A percentile compares a stretch with the other conserved stretches of the same genome.
Evolutionary conservation across 2,113 vertebrate genomes (phyloP).

Genomic region (Hucho hucho): DNA sequence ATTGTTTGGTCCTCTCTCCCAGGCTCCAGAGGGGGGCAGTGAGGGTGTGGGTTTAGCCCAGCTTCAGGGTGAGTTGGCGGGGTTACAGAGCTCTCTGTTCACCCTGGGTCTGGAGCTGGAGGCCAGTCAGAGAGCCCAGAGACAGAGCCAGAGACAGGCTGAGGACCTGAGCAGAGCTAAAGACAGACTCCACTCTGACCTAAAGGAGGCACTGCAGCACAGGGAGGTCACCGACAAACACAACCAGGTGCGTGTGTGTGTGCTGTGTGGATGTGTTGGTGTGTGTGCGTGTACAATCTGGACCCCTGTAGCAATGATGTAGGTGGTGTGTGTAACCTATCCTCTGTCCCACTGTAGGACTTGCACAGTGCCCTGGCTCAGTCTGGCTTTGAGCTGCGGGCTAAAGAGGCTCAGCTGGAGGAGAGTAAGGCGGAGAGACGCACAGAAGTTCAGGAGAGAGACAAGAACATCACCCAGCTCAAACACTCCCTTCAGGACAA

Average conservation of each 20-base stretch:
- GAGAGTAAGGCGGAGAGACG: conserved; percentile 75
- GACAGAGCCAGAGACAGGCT: conserved; percentile 81
- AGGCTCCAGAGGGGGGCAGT: conserved; percentile 54
- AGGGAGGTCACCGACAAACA: conserved; percentile 85
- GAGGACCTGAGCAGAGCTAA: conserved; percentile 72
- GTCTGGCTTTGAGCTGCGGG: conserved; percentile 80
- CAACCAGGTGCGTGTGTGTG: conserved; percentile 79
- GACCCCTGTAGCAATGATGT: too few relatives aligned
- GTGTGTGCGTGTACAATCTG: neutral
- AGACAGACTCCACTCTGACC: conserved; percentile 74
- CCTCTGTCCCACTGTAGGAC: conserved; percentile 72
- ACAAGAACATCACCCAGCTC: conserved; percentile 75
- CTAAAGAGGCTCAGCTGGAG: conserved; percentile 77
- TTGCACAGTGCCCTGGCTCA: conserved; percentile 80
- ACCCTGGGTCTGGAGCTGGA: conserved; percentile 86
- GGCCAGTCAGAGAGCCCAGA: conserved; percentile 76
- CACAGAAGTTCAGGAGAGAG: conserved; percentile 69
- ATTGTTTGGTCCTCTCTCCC: neutral
- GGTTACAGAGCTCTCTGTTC: conserved; percentile 85
- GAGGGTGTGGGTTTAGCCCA: conserved; percentile 61
- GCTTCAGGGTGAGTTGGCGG: conserved; percentile 78
- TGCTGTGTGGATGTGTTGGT: neutral
- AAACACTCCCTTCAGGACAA: conserved; percentile 78
- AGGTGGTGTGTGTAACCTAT: neutral
- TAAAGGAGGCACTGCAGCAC: conserved; percentile 82